Conservation (phyloP, 2,888 invertebrate genomes). For the Reticulitermes lucifugus region DNA sequence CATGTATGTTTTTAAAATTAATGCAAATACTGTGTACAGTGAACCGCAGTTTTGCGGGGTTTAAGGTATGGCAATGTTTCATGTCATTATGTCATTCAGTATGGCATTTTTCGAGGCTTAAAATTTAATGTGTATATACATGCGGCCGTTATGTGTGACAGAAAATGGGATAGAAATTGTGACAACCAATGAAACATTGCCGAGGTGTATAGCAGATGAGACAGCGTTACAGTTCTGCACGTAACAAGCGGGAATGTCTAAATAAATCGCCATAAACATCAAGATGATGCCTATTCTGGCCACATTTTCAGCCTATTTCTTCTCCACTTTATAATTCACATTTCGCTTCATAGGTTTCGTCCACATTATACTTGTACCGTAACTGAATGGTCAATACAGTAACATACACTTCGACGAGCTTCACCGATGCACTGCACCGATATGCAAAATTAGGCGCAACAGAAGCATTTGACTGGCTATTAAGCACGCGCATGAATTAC, state of each 20-base stretch:
- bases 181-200: constrained; percentile 17
- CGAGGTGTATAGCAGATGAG: background rate
- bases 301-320: background rate
- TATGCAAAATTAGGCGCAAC: no score
- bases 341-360: background rate
- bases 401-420: no score
- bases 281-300: background rate
- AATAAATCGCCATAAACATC: background rate
- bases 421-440: no score
- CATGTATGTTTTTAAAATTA: background rate
- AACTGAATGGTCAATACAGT: no score
- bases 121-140: background rate
- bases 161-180: background rate
- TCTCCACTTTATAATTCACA: background rate
- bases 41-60: background rate
- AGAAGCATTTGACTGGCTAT: no score
- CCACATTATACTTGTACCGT: no score
- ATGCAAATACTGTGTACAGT: background rate
- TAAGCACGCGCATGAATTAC: no score
- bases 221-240: background rate
- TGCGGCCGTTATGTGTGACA: background rate
- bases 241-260: background rate
- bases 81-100: background rate
- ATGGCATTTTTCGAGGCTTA: background rate
- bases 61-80: background rate